These are phyloP conservation scores for Ornithoptera priamus DNA, from an alignment of 2,888 invertebrate species.

Conservation along the genomic window DNA sequence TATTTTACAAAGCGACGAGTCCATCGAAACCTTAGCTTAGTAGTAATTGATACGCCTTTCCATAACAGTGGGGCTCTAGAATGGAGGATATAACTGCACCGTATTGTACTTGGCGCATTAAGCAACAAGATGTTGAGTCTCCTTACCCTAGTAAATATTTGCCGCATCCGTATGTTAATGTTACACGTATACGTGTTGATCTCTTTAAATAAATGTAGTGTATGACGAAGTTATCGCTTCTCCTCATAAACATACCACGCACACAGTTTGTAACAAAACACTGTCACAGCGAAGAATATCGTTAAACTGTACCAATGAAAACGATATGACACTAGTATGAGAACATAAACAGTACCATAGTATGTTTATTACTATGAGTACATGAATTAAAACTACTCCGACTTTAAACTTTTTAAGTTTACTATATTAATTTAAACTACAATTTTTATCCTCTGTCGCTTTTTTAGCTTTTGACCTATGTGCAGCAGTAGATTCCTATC, in stretches of 20 bases:
- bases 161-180: constrained; percentile 25
- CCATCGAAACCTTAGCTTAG: no score
- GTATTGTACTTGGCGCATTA: no score
- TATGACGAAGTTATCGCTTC: constrained; percentile 39
- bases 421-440: not conserved
- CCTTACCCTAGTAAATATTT: not conserved
- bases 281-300: constrained; percentile 20
- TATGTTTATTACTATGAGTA: not conserved
- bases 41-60: no score
- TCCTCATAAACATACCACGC: constrained; percentile 34
- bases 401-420: not conserved
- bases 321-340: constrained; percentile 1
- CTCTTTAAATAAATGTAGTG: constrained; percentile 30
- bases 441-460: no score
- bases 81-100: no score
- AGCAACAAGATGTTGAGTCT: no score
- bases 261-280: constrained; percentile 21
- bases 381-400: not conserved
- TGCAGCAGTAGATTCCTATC: no score
- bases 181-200: not conserved
- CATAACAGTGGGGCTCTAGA: no score
- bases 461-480: no score
- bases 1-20: no score
- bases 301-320: constrained; percentile 11
- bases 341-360: not conserved